These are phyloP conservation scores for Castor canadensis DNA, from an alignment of 2,113 vertebrate species.

Conservation along the genomic window DNA sequence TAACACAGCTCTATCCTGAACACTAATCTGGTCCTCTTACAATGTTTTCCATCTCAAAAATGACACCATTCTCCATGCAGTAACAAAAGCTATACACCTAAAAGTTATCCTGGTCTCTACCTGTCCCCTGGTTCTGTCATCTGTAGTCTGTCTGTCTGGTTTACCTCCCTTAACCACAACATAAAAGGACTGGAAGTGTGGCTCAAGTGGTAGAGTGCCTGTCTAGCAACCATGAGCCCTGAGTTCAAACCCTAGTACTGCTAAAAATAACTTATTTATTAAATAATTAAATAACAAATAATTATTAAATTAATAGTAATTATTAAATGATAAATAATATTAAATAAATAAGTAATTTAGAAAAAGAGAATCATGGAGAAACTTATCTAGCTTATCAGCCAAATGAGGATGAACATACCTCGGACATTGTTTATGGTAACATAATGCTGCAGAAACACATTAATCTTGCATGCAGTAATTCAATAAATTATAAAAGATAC, in stretches of 20 bases:
- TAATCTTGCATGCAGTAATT: background rate
- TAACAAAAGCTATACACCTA: background rate
- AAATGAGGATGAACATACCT: background rate
- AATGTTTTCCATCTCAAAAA: background rate
- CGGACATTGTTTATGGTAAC: background rate
- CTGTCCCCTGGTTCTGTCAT: background rate
- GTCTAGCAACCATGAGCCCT: too few relatives aligned
- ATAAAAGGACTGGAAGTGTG: too few relatives aligned
- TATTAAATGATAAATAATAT: too few relatives aligned
- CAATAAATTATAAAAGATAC: background rate
- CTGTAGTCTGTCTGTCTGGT: background rate
- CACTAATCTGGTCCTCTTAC: background rate
- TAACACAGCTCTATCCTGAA: background rate
- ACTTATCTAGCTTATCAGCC: background rate
- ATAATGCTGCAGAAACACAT: background rate
- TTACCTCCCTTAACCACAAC: too few relatives aligned
- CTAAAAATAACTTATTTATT: too few relatives aligned
- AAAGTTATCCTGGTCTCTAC: background rate
- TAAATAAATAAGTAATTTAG: background rate
- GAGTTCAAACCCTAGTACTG: too few relatives aligned
- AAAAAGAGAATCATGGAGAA: background rate
- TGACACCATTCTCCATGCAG: too few relatives aligned
- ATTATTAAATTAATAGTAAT: too few relatives aligned
- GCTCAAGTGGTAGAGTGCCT: too few relatives aligned
- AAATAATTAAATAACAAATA: too few relatives aligned